phyloP scores from a whole-genome alignment of 2,113 vertebrate genomes.

The Megaleporinus macrocephalus region DNA sequence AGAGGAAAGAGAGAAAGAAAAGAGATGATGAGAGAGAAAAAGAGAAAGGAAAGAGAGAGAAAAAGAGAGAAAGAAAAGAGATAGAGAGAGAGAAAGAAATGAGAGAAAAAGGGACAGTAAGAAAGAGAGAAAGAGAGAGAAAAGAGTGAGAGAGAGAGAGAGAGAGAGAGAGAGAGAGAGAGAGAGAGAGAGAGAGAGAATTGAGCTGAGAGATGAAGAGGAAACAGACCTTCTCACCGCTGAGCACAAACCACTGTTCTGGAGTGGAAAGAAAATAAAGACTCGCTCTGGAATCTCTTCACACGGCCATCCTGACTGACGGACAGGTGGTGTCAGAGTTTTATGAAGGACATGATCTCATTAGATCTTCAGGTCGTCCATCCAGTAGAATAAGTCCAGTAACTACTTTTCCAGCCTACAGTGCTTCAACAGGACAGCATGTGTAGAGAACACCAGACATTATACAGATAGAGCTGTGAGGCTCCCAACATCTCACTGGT shows the following conservation, averaged over 20 bases:
- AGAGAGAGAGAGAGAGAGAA: slow-evolving; percentile 36
- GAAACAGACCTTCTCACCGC: slow-evolving; percentile 20
- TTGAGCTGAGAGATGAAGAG: slow-evolving; percentile 40
- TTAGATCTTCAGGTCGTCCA: too few species aligned
- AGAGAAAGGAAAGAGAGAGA: slow-evolving; percentile 31
- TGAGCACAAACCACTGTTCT: slow-evolving; percentile 15
- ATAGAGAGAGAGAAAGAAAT: slow-evolving; percentile 38
- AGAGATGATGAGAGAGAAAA: slow-evolving; percentile 41
- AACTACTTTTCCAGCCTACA: neutral
- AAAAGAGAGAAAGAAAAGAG: slow-evolving; percentile 30
- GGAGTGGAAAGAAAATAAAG: slow-evolving; percentile 39
- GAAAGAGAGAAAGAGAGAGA: slow-evolving; percentile 35
- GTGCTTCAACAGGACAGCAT: neutral
- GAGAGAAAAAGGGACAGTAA: too few species aligned
- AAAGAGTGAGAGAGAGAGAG: slow-evolving; percentile 39
- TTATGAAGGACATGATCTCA: too few species aligned
- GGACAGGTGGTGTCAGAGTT: too few species aligned
- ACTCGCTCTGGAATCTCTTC: slow-evolving; percentile 35
- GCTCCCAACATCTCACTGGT: too few species aligned
- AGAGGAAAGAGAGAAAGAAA: slow-evolving; percentile 35
- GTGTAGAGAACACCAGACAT: too few species aligned
- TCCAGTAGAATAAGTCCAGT: neutral
- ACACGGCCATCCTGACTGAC: neutral
- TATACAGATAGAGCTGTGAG: too few species aligned
- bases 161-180: neutral